phyloP scores from a whole-genome alignment of 2,797 vertebrate genomes.

The Fringilla coelebs region DNA sequence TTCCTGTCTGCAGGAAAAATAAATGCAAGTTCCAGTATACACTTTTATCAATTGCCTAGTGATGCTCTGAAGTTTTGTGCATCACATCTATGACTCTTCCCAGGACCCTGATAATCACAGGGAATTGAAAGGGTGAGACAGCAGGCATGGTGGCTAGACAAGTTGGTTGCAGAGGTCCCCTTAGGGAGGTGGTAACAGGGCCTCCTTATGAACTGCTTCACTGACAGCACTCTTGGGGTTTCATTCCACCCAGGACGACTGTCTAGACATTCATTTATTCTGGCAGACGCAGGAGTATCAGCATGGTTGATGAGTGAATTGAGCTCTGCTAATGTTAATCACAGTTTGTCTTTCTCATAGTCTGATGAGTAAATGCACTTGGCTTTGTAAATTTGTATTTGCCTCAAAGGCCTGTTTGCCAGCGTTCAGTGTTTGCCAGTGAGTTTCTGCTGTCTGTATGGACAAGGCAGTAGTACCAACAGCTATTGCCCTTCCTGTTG shows the following conservation, averaged over 20 bases:
- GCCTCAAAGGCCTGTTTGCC: neutral
- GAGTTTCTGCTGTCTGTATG: neutral
- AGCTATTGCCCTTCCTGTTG: neutral
- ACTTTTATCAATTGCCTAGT: neutral
- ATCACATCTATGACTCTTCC: neutral
- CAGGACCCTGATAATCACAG: neutral
- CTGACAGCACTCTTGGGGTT: neutral
- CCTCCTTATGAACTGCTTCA: neutral
- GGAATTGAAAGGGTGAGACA: neutral
- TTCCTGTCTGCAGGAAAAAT: neutral
- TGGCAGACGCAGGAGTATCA: neutral
- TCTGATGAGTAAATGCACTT: constrained; percentile 24
- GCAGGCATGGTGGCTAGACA: neutral
- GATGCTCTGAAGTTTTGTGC: neutral
- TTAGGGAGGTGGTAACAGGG: neutral
- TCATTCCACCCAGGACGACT: constrained; percentile 1
- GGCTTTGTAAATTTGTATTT: constrained; percentile 8
- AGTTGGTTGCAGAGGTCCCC: neutral
- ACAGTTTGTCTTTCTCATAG: constrained; percentile 2
- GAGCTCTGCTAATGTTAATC: constrained; percentile 5
- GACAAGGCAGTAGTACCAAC: neutral
- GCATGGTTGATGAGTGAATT: neutral
- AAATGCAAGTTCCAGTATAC: neutral
- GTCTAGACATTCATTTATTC: constrained; percentile 47
- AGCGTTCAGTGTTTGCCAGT: accelerated